Evolutionary conservation across 2,113 vertebrate genomes (phyloP), one percentile per base, ranked within the genome.

Genomic region (Amblyopsis rosae): DNA sequence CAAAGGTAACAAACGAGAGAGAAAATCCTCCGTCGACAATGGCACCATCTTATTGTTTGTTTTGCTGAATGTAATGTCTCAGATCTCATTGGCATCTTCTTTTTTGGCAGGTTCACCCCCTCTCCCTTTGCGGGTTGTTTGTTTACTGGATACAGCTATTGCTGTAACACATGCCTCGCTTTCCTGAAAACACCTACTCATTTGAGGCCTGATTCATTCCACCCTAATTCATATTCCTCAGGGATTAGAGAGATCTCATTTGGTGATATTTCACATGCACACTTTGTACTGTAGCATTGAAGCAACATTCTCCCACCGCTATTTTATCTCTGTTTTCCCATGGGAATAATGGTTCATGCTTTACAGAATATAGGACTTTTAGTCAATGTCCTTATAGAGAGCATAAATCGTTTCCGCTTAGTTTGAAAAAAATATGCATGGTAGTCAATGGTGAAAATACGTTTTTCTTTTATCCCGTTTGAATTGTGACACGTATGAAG

Each of bases 181-280:
- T 90, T 90, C 90, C 87, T 89, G 85, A 87, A 91, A 91, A 91
- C 88, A 89, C 90, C 90, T 90, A 90, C 90, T 90, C 87, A 89
- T 91, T 90, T 89, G 82, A 76, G 81, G 62, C 77, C 80, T 87
- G 88, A 90, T 87, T 90, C 87, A 90, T 90, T 87, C 86, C 81
- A 68, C 72, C 84, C 88, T 91, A 87, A 90, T 87, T 89, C 89
- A 90, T 83, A 86, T 88, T 89, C 88, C 85, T 65, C 12, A 73
- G 74, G 88, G 89, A 90, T 90, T 90, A 90, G 87, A 86, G 64
- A 85, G 85, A 83, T 89, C 79, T 91, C 85, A 90, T 89, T 89
- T 91, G 82, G 84, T 85, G 85, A 88, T 89, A 88, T 87, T 90
- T 84, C 83, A 87, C 81, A 82, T 78, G 80, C 84, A 82, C 79